phyloP scores from a whole-genome alignment of 2,797 vertebrate genomes.

The Buphagus erythrorhynchus region DNA sequence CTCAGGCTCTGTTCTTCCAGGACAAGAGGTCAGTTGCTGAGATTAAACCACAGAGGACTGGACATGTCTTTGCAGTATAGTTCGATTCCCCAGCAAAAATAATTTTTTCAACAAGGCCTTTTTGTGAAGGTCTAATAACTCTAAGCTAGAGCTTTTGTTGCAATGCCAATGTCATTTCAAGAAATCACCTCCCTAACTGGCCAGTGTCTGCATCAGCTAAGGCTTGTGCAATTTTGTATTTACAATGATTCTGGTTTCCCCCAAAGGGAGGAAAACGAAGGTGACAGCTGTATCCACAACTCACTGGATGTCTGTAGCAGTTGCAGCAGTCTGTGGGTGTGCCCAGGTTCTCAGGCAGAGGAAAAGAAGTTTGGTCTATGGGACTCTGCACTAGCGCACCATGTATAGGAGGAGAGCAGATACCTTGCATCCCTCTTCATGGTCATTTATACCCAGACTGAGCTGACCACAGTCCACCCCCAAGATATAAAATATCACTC shows the following conservation, averaged over 20 bases:
- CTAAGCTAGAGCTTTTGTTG: background rate
- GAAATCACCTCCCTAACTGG: background rate
- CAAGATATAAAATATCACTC: background rate
- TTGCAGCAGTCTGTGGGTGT: background rate
- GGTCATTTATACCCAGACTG: background rate
- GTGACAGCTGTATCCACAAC: rapidly evolving
- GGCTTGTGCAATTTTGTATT: background rate
- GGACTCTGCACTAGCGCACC: background rate
- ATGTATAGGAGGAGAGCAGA: background rate
- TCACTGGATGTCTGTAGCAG: background rate
- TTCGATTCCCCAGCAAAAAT: background rate
- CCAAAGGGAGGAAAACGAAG: background rate
- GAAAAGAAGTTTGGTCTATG: background rate
- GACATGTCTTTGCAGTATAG: background rate
- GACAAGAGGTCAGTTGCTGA: background rate
- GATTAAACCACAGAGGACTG: background rate
- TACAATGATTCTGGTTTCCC: background rate
- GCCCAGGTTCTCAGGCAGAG: background rate
- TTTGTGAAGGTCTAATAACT: background rate
- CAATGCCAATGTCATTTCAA: background rate
- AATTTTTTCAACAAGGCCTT: background rate
- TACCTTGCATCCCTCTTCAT: background rate
- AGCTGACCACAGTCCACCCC: background rate
- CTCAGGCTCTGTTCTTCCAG: background rate
- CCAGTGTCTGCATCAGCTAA: background rate